phyloP scores from a whole-genome alignment of 2,888 invertebrate species.

The Belgica antarctica region DNA sequence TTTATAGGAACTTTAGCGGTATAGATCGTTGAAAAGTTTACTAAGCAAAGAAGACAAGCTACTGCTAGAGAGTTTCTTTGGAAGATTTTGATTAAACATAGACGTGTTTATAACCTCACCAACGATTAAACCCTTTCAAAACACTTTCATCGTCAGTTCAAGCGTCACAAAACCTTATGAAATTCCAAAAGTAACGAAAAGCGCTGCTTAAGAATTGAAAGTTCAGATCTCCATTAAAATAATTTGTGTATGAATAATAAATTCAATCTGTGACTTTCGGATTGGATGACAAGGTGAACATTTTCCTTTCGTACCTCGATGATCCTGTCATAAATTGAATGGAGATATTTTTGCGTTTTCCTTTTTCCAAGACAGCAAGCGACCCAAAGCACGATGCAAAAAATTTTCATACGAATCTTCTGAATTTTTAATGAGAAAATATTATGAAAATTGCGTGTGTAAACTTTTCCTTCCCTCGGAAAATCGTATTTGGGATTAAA shows the following conservation, averaged over 20 bases:
- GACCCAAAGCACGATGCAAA: neutral
- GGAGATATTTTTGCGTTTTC: neutral
- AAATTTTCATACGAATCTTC: constrained; percentile 25
- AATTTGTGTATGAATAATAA: constrained; percentile 28
- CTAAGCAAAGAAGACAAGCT: neutral
- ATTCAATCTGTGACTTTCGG: neutral
- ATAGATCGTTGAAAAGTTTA: too few species aligned
- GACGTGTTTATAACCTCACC: too few species aligned
- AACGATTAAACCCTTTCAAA: too few species aligned
- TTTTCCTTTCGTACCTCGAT: neutral
- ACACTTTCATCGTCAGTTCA: too few species aligned
- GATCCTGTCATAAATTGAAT: constrained; percentile 28
- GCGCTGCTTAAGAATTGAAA: too few species aligned
- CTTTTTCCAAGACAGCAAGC: too few species aligned
- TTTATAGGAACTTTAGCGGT: neutral
- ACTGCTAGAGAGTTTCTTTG: too few species aligned
- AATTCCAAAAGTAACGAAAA: too few species aligned
- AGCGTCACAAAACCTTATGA: too few species aligned
- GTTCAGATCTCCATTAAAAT: constrained; percentile 36
- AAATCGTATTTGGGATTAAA: neutral
- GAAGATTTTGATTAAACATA: too few species aligned
- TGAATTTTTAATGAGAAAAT: constrained; percentile 32
- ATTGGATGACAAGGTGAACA: neutral
- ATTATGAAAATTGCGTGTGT: constrained; percentile 16
- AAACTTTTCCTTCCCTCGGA: neutral